phyloP scores from a whole-genome alignment of 2,113 vertebrate genomes.

The Syngnathus floridae region DNA sequence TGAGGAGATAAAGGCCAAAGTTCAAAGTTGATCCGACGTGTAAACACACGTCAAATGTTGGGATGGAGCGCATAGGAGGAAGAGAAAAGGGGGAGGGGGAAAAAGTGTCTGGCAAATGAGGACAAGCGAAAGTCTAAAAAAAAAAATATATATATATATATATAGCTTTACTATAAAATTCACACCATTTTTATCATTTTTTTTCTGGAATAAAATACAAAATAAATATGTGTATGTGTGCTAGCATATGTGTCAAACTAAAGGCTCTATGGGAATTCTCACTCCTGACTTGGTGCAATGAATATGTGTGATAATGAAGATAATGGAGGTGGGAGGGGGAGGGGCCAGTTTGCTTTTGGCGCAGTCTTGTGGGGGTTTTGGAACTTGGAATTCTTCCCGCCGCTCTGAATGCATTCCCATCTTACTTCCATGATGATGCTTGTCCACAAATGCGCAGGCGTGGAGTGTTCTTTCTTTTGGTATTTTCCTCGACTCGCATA shows the following conservation, averaged over 20 bases:
- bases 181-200: too few species aligned
- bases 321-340: conserved; percentile 18
- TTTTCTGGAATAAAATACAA: too few species aligned
- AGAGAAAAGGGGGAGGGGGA: background rate
- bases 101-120: background rate
- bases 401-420: conserved; percentile 13
- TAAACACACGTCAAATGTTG: background rate
- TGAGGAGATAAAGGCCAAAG: background rate
- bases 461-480: too few species aligned
- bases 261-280: conserved; percentile 51
- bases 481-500: too few species aligned
- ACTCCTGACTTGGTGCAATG: conserved; percentile 36
- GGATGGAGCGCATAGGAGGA: background rate
- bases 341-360: background rate
- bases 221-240: background rate
- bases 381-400: conserved; percentile 24
- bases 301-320: conserved; percentile 43
- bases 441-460: too few species aligned
- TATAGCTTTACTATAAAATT: too few species aligned
- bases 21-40: background rate
- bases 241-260: conserved; percentile 16
- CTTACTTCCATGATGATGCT: background rate
- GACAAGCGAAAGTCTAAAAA: too few species aligned
- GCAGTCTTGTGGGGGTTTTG: background rate
- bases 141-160: too few species aligned